Base-by-base conservation (phyloP, 2,888 invertebrate species). In the Athetis lepigone region DNA sequence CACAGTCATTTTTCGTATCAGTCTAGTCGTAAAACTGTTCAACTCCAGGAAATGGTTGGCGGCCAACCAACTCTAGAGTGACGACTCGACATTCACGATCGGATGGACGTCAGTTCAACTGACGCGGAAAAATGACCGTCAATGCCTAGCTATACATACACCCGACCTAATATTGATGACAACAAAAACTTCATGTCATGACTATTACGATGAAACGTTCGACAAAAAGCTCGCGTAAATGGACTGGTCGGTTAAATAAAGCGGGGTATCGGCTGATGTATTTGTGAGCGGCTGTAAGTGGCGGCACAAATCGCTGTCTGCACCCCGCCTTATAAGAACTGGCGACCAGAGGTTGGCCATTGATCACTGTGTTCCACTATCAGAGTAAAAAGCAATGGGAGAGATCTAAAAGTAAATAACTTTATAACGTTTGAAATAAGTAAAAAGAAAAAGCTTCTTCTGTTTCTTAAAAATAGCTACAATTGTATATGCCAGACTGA, bases 231-330 rank as follows among this genome's bases (percentile, higher is more conserved):
- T 33, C 13, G 13, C 33, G 21, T 7, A 9, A 33, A 52, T 36
- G 47, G 64, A 64, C 43, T 33, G 16, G n/a, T 19, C 19, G 8
- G 18, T 42, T n/a, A 47, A 47, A 73, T 64, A 64, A 73, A 68
- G 57, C 37, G 18, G 21, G 23, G 47, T 71, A 54, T 52, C 27
- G 19, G 29, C 42, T 65, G 58, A 70, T 59, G 70, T 75, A 61
- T 66, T 56, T 57, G 52, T 43, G 47, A 63, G 49, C 58, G 37
- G 33, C 55, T 63, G 62, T 39, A 47, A 70, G 45, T 68, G 46
- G 55, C 66, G 39, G 52, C 37, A 45, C 75, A 66, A 61, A 54
- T 61, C 19, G 56, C 42, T 59, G 54, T 46, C 45, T 47, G 45
- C 42, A 54, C 65, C n/a, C 40, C 11, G 37, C 36, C 36, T 54